These are phyloP conservation scores for Salticus scenicus DNA, from an alignment of 2,888 invertebrate species.

Conservation along the genomic window DNA sequence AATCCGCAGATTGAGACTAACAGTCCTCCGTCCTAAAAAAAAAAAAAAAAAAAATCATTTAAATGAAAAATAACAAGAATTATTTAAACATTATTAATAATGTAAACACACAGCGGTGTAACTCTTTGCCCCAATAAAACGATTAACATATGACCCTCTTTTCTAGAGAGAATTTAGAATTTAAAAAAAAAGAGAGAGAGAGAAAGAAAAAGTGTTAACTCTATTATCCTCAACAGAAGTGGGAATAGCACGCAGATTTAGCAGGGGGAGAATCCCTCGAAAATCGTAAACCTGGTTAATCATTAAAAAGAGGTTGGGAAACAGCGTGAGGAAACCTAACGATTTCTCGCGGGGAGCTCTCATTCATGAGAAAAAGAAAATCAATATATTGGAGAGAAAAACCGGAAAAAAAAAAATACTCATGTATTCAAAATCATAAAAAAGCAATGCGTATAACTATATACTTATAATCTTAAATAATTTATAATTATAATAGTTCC, in stretches of 20 bases:
- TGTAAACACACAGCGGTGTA: neutral
- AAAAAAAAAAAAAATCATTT: too few relatives aligned
- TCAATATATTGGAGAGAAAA: neutral
- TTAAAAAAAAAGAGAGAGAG: neutral
- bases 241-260: neutral
- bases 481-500: too few relatives aligned
- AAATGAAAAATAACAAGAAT: too few relatives aligned
- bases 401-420: too few relatives aligned
- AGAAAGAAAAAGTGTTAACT: neutral
- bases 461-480: too few relatives aligned
- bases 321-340: too few relatives aligned
- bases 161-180: neutral
- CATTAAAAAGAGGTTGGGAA: neutral
- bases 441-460: too few relatives aligned
- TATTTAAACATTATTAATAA: constrained; percentile 10
- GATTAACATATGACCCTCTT: constrained; percentile 11
- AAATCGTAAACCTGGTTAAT: constrained; percentile 12
- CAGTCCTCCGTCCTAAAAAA: too few relatives aligned
- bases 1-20: too few relatives aligned
- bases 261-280: neutral
- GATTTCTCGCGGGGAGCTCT: neutral
- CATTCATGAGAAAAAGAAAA: neutral
- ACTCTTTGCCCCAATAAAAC: neutral
- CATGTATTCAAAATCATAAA: too few relatives aligned
- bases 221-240: neutral